Evolutionary conservation across 2,888 invertebrate genomes (phyloP).

Genomic region (Phaonia tiefii): DNA sequence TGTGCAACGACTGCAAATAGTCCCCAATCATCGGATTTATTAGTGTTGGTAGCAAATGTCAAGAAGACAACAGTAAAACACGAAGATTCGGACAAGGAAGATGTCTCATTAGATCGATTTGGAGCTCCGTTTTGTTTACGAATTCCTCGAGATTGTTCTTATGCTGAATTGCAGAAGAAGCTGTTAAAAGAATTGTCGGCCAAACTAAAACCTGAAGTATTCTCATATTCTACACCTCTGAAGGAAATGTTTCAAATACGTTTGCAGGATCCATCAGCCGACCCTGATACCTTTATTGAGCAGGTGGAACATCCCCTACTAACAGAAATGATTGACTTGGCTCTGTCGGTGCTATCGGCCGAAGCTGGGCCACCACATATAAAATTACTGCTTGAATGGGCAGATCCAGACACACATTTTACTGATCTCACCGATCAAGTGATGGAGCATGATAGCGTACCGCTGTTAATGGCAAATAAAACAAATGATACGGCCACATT

Average conservation of each 20-base stretch:
- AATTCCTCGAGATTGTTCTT: conserved; percentile 93
- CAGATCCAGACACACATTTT: conserved; percentile 80
- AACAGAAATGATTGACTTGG: conserved; percentile 94
- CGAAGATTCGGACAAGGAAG: conserved; percentile 80
- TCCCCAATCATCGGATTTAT: conserved; percentile 80
- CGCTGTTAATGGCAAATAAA: conserved; percentile 73
- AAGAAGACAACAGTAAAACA: conserved; percentile 83
- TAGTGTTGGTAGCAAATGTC: conserved; percentile 82
- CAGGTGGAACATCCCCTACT: conserved; percentile 93
- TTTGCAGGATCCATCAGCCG: conserved; percentile 87
- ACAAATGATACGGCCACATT: conserved; percentile 82
- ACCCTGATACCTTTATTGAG: conserved; percentile 87
- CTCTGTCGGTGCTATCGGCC: conserved; percentile 86
- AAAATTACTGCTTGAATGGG: conserved; percentile 92
- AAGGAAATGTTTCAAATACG: conserved; percentile 89
- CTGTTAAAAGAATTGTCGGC: conserved; percentile 93
- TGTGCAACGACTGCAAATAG: conserved; percentile 35
- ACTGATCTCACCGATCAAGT: conserved; percentile 74
- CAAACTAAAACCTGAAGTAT: conserved; percentile 89
- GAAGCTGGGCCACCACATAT: conserved; percentile 91
- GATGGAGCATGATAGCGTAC: conserved; percentile 80
- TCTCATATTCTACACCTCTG: conserved; percentile 87
- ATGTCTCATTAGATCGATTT: conserved; percentile 69
- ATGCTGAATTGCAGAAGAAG: conserved; percentile 92
- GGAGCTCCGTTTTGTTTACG: conserved; percentile 95